Percentiles rank a stretch among this genome's conserved stretches.
These are phyloP conservation scores for Monochamus saltuarius DNA, from an alignment of 1,140 invertebrate genomes.

Conservation along the genomic window DNA sequence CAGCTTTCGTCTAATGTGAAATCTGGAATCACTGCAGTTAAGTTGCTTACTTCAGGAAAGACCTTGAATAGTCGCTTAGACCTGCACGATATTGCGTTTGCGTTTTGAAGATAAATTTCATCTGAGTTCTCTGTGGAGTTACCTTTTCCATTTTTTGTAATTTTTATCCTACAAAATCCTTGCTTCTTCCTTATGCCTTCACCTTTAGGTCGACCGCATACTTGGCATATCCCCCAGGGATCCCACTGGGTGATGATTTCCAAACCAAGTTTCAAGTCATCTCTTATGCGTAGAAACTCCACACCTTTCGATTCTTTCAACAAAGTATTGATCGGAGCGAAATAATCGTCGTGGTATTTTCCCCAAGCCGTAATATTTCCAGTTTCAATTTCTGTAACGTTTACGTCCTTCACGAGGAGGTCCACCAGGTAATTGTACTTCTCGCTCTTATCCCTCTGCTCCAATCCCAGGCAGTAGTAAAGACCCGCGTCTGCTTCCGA, in stretches of 20 bases:
- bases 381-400: conserved; percentile 34
- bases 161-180: conserved; percentile 40
- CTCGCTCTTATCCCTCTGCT: conserved; percentile 52
- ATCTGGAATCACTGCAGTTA: conserved; percentile 54
- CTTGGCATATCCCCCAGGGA: conserved; percentile 45
- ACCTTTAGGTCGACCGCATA: conserved; percentile 44
- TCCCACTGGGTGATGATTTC: conserved; percentile 49
- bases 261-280: conserved; percentile 41
- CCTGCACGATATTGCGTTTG: conserved; percentile 46
- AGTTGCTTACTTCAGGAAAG: conserved; percentile 52
- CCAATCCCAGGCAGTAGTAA: conserved; percentile 55
- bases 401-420: conserved; percentile 17
- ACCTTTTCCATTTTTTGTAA: not conserved
- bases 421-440: conserved; percentile 58
- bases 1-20: conserved; percentile 55
- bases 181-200: conserved; percentile 41
- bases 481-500: conserved; percentile 50
- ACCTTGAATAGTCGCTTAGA: conserved; percentile 50
- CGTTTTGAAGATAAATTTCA: conserved; percentile 39
- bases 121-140: conserved; percentile 16
- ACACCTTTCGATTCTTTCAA: conserved; percentile 39
- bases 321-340: conserved; percentile 48
- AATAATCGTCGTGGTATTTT: conserved; percentile 53
- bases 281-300: conserved; percentile 41
- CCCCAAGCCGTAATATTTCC: conserved; percentile 55